A percentile compares a stretch with the other conserved stretches of the same genome.
Conservation (phyloP, 2,113 vertebrate species). For the Proteles cristata region DNA sequence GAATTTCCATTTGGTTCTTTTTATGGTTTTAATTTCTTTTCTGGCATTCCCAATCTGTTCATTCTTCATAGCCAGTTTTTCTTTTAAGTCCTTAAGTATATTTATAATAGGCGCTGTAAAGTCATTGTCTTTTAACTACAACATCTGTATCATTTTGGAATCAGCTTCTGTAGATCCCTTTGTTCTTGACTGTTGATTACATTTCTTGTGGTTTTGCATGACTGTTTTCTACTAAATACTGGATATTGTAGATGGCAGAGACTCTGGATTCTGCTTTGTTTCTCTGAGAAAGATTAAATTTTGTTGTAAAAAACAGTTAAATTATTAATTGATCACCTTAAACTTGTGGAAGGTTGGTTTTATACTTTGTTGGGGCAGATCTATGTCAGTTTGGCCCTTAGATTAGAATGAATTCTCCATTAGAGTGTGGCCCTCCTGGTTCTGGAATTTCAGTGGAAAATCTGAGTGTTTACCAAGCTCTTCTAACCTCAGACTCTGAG, state of each 20-base stretch:
- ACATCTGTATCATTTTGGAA: background rate
- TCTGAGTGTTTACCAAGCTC: background rate
- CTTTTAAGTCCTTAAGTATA: background rate
- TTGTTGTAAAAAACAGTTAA: background rate
- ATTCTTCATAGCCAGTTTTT: background rate
- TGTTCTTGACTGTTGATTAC: background rate
- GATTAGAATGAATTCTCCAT: background rate
- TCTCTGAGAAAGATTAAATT: background rate
- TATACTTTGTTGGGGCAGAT: background rate
- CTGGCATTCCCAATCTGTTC: background rate
- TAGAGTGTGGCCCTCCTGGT: background rate
- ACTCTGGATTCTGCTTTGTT: background rate
- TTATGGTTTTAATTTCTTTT: background rate
- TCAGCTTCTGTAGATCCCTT: background rate
- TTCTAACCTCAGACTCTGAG: background rate
- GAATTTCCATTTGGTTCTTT: background rate
- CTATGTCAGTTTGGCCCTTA: background rate
- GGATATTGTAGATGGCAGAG: background rate
- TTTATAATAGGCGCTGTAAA: background rate
- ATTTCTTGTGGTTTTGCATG: background rate
- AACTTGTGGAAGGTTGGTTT: background rate
- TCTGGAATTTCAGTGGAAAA: background rate
- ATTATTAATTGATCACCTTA: constrained; percentile 7
- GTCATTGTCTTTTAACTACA: background rate
- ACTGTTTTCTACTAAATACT: background rate